A percentile compares a stretch with the other conserved stretches of the same genome.
Evolutionary conservation across 2,113 vertebrate species (phyloP).

Genomic region (Otocyon megalotis): DNA sequence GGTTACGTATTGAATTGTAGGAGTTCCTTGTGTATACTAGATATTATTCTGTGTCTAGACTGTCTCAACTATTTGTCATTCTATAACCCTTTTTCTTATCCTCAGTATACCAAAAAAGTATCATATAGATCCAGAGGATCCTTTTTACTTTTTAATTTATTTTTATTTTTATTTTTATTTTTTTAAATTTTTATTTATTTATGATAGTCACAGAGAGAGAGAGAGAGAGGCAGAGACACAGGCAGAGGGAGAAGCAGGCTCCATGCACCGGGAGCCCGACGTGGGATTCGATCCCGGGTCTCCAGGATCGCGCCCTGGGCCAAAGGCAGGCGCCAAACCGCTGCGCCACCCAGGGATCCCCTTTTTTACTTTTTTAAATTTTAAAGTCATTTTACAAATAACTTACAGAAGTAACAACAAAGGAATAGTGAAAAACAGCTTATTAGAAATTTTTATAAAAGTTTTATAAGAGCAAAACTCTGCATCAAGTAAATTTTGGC

Average conservation of each 20-base stretch:
- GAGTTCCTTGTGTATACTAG: neutral
- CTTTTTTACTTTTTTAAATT: constrained; percentile 57
- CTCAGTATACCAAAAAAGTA: neutral
- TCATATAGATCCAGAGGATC: neutral
- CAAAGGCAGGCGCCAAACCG: too few relatives aligned
- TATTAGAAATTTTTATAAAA: neutral
- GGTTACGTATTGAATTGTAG: neutral
- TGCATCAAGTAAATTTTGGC: constrained; percentile 18
- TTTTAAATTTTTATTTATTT: too few relatives aligned
- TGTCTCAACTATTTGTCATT: neutral
- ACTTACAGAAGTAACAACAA: neutral
- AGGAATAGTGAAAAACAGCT: constrained; percentile 27
- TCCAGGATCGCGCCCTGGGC: too few relatives aligned
- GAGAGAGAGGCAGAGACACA: too few relatives aligned
- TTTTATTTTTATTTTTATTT: too few relatives aligned
- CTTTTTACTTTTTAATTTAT: constrained; percentile 61
- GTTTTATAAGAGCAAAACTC: neutral
- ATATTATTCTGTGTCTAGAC: neutral
- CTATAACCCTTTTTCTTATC: neutral
- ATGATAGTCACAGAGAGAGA: too few relatives aligned
- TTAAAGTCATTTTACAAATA: constrained; percentile 24
- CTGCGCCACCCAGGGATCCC: too few relatives aligned
- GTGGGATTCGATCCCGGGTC: too few relatives aligned
- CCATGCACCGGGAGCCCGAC: too few relatives aligned
- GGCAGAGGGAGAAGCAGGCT: too few relatives aligned